These are phyloP conservation scores for Lasioglossum figueresi DNA, from an alignment of 2,888 invertebrate species.

Conservation along the genomic window DNA sequence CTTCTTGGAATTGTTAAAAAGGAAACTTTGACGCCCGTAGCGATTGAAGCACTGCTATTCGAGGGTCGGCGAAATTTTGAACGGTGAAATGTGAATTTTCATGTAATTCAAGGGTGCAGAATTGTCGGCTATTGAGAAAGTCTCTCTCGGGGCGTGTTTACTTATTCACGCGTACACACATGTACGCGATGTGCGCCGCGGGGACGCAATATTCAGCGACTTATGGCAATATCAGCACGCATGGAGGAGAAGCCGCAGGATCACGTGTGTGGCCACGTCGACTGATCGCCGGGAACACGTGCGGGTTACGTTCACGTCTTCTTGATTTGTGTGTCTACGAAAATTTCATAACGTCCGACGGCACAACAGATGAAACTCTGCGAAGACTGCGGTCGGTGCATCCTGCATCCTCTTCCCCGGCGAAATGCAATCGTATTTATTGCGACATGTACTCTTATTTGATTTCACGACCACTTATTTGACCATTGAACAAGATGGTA, in stretches of 20 bases:
- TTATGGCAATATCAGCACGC: conserved; percentile 70
- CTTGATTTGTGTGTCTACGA: conserved; percentile 41
- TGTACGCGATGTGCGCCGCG: conserved; percentile 2
- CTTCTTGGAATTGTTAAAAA: background rate
- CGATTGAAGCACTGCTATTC: background rate
- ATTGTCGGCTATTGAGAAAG: conserved; percentile 23
- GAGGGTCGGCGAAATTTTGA: background rate
- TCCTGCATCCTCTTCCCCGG: background rate
- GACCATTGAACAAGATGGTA: background rate
- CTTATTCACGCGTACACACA: conserved; percentile 31
- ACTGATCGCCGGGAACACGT: conserved; percentile 44
- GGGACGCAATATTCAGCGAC: conserved; percentile 71
- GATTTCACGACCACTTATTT: background rate
- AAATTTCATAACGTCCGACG: conserved; percentile 56
- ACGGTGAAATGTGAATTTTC: background rate
- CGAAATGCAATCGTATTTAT: background rate
- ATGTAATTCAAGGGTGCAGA: background rate
- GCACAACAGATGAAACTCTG: background rate
- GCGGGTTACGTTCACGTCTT: conserved; percentile 30
- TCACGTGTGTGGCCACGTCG: conserved; percentile 47
- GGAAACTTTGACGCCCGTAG: background rate
- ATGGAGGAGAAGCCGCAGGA: conserved; percentile 45
- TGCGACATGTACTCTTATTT: background rate
- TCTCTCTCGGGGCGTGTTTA: conserved; percentile 3
- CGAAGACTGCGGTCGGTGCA: background rate